Evolutionary conservation across 2,888 invertebrate species (phyloP).

Genomic region (Ornithoptera alexandrae): DNA sequence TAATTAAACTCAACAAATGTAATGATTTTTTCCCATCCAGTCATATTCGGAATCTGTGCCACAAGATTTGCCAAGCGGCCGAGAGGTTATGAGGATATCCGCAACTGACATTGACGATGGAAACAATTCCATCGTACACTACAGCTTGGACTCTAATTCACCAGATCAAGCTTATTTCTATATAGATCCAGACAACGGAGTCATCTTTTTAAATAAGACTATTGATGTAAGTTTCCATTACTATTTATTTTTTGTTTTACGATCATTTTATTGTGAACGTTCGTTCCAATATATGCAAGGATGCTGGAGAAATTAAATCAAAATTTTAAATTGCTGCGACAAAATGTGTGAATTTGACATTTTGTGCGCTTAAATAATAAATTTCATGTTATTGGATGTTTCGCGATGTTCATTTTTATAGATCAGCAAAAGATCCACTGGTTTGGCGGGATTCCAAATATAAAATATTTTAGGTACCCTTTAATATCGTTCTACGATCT

Average conservation of each 20-base stretch:
- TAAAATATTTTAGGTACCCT: conserved; percentile 29
- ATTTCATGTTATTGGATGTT: conserved; percentile 27
- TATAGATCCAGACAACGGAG: conserved; percentile 90
- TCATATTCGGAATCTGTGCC: conserved; percentile 87
- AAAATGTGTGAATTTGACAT: conserved; percentile 8
- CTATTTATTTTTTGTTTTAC: conserved; percentile 3
- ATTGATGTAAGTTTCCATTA: conserved; percentile 80
- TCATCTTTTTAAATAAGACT: conserved; percentile 85
- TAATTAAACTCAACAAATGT: conserved; percentile 11
- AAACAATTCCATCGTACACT: conserved; percentile 91
- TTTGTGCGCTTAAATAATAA: conserved; percentile 11
- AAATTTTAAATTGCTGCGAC: conserved; percentile 1
- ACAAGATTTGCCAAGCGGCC: conserved; percentile 85
- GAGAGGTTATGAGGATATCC: conserved; percentile 92
- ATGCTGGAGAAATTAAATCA: neutral
- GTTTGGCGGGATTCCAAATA: conserved; percentile 27
- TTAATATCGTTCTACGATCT: conserved; percentile 27
- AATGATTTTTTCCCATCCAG: conserved; percentile 51
- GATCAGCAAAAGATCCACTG: conserved; percentile 22
- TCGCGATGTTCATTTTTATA: conserved; percentile 24
- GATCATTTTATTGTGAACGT: conserved; percentile 8
- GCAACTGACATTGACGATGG: conserved; percentile 96
- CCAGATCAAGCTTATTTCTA: conserved; percentile 85
- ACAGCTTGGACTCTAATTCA: conserved; percentile 78
- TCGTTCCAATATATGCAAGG: neutral